Evolutionary conservation across 2,797 vertebrate genomes (phyloP).

Genomic region (Mastacembelus armatus): DNA sequence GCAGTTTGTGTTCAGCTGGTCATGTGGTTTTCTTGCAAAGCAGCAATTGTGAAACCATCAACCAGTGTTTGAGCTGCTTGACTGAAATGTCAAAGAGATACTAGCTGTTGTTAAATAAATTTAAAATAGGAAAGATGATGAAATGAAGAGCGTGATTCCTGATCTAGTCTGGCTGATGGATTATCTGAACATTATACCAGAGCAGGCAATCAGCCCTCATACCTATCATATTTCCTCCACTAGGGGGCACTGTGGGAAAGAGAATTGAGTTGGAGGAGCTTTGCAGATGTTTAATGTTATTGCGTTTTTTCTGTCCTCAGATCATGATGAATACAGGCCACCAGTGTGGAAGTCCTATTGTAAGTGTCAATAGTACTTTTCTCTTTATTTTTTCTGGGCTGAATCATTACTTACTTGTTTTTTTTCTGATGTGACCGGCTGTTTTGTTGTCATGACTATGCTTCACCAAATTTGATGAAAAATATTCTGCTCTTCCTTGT

Average conservation of each 20-base stretch:
- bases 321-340: conserved; percentile 83
- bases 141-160: background rate
- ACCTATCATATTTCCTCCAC: conserved; percentile 38
- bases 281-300: background rate
- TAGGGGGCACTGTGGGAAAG: conserved; percentile 34
- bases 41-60: background rate
- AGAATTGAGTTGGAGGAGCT: background rate
- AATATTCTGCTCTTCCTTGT: background rate
- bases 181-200: background rate
- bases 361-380: conserved; percentile 56
- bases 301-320: conserved; percentile 54
- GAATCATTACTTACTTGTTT: background rate
- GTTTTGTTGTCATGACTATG: background rate
- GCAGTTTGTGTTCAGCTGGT: too few relatives aligned
- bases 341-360: conserved; percentile 83
- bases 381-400: background rate
- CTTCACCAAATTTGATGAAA: background rate
- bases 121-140: conserved; percentile 4
- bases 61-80: background rate
- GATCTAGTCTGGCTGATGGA: background rate
- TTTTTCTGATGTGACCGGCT: background rate
- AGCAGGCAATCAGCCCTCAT: background rate
- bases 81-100: background rate
- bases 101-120: background rate
- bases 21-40: background rate